A percentile compares a stretch with the other conserved stretches of the same genome.
Conservation (phyloP, 2,113 vertebrate species). For the Salvelinus namaycush region DNA sequence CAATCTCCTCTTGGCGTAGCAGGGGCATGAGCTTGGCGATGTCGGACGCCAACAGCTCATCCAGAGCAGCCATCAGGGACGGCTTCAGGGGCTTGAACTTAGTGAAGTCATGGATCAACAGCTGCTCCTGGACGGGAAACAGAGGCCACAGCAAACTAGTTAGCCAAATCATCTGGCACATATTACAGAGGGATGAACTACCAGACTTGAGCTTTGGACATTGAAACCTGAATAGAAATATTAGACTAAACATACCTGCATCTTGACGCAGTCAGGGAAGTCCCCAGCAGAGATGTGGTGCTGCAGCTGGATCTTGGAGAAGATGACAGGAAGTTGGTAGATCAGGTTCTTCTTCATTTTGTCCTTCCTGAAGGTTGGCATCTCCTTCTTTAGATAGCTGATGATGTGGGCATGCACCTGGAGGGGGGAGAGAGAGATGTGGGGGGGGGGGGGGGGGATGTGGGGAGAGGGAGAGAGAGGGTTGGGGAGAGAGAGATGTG, state of each 20-base stretch:
- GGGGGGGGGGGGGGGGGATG: not conserved
- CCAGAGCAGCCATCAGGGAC: slow-evolving; percentile 80
- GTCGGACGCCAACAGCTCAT: slow-evolving; percentile 82
- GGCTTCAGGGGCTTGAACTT: slow-evolving; percentile 89
- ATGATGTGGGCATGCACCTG: slow-evolving; percentile 93
- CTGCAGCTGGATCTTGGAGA: slow-evolving; percentile 88
- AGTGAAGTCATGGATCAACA: slow-evolving; percentile 86
- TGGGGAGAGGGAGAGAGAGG: not conserved
- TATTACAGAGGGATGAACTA: no score
- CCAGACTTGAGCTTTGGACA: no score
- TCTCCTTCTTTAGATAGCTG: slow-evolving; percentile 89
- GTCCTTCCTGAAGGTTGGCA: slow-evolving; percentile 91
- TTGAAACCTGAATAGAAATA: no score
- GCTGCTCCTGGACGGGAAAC: slow-evolving; percentile 75
- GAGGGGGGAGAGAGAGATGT: not conserved
- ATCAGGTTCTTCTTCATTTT: slow-evolving; percentile 92
- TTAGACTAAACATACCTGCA: slow-evolving; percentile 78
- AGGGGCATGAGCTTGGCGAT: slow-evolving; percentile 91
- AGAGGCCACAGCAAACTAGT: not conserved
- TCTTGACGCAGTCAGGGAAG: slow-evolving; percentile 88
- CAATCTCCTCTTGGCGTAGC: slow-evolving; percentile 87
- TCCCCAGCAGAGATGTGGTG: slow-evolving; percentile 90
- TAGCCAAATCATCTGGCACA: not conserved
- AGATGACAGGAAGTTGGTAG: slow-evolving; percentile 85
- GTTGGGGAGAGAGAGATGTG: not conserved